Base-by-base conservation (phyloP, 2,888 invertebrate species). In the Stratiomys singularior region DNA sequence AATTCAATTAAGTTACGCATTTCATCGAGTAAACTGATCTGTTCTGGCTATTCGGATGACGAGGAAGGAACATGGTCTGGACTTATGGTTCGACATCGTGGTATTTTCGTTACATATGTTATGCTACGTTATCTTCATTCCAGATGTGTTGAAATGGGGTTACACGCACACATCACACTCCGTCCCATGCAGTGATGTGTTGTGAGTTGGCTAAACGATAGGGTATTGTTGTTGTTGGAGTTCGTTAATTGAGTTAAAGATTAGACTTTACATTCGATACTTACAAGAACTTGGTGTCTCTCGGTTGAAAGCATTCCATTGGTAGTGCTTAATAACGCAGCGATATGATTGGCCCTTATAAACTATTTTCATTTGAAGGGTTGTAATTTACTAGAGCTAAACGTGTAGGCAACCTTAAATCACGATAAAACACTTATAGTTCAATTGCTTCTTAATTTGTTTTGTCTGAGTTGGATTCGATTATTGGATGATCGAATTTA, bases 1-100 rank as follows among this genome's bases (percentile, higher is more conserved):
- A 77, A 77, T 77, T 74, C 74, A 63, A 78, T 63, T 78, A 13
- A 30, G 67, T 67, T 60, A 25, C 60, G 60, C 21, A 25, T 52
- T 52, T 52, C 15, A 18, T 52, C 37, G 9, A 37, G 37, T 37
- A 37, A 5, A 37, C 37, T 37, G 37, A 5, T 5, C 37, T 37
- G 37, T 37, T 37, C 37, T 37, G 37, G 37, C 37, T 37, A 3
- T 37, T 37, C 5, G 37, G 37, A 5, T 37, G 37, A 37, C 37
- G 37, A 37, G 9, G 37, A 37, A 9, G 37, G 37, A 37, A 37
- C 9, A 37, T 37, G 37, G 52, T 52, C 52, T 52, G 52, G 52
- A 5, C 52, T n/a, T 52, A 9, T 52, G 52, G n/a, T 52, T 52
- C 15, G 9, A 9, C 37, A 37, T n/a, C n/a, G n/a, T 37, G 37